phyloP scores from a whole-genome alignment of 2,888 invertebrate genomes.

The Ochropacha duplaris region DNA sequence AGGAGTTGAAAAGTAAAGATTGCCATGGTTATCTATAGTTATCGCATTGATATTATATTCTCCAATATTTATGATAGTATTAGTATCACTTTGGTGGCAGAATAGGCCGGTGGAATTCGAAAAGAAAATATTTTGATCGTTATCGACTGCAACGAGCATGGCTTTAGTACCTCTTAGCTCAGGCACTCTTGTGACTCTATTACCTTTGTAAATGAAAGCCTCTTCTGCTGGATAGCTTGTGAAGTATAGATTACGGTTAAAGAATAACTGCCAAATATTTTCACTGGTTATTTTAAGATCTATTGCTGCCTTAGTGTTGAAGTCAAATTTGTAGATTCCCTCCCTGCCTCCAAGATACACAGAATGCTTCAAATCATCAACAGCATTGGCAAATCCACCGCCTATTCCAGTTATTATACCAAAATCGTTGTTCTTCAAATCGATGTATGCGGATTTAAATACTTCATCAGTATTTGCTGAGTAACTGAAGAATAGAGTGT shows the following conservation, averaged over 20 bases:
- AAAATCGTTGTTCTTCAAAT: constrained; percentile 38
- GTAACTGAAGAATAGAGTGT: constrained; percentile 46
- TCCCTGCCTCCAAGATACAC: constrained; percentile 45
- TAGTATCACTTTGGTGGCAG: not conserved
- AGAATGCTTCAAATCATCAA: constrained; percentile 33
- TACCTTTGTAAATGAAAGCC: not conserved
- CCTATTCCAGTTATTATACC: constrained; percentile 28
- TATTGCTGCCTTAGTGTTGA: constrained; percentile 28
- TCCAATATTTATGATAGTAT: not conserved
- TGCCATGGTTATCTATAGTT: constrained; percentile 30
- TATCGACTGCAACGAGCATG: not conserved
- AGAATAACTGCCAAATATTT: constrained; percentile 52
- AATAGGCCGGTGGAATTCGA: not conserved
- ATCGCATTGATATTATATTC: constrained; percentile 23
- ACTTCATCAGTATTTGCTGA: constrained; percentile 11
- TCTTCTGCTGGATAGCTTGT: constrained; percentile 23
- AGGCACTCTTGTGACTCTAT: not conserved
- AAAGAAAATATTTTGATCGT: not conserved
- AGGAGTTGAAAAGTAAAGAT: constrained; percentile 38
- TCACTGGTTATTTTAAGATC: constrained; percentile 22
- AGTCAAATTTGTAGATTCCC: constrained; percentile 45
- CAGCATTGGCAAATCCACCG: constrained; percentile 46
- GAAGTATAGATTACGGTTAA: constrained; percentile 40
- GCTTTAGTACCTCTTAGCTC: not conserved
- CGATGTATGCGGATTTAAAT: constrained; percentile 38